Conservation (phyloP, 2,113 vertebrate species). For the Rynchops niger region DNA sequence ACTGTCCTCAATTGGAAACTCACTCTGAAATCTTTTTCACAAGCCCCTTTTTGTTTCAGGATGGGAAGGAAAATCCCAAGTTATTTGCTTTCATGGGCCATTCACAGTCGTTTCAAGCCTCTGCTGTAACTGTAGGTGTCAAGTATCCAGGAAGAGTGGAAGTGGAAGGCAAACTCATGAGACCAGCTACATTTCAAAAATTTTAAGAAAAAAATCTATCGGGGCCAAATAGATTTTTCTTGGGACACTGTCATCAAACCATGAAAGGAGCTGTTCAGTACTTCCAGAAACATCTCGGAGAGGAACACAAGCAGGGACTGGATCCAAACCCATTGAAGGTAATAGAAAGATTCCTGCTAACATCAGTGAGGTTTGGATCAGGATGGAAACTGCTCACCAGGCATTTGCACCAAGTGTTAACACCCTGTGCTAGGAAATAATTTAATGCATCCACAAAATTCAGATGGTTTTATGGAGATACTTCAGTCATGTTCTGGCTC, state of each 20-base stretch:
- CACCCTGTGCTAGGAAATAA: not conserved
- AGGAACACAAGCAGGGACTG: not conserved
- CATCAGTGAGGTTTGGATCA: not conserved
- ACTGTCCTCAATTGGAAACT: not conserved
- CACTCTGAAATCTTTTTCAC: not conserved
- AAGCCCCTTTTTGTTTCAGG: not conserved
- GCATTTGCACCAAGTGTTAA: not conserved
- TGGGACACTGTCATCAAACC: no score
- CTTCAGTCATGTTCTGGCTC: not conserved
- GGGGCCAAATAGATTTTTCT: not conserved
- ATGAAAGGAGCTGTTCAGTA: not conserved
- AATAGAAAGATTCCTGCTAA: not conserved
- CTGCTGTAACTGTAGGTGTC: not conserved
- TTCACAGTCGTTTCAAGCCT: not conserved
- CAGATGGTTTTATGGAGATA: not conserved
- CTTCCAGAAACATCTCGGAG: not conserved
- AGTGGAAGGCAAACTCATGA: accelerated
- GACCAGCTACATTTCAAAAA: not conserved
- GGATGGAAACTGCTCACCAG: not conserved
- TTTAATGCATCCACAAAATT: not conserved
- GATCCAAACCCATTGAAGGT: not conserved
- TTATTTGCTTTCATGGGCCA: not conserved
- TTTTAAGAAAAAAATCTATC: not conserved
- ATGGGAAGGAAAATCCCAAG: not conserved
- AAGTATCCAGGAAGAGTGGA: not conserved